phyloP scores from a whole-genome alignment of 2,113 vertebrate species.

The Antigone vipio region DNA sequence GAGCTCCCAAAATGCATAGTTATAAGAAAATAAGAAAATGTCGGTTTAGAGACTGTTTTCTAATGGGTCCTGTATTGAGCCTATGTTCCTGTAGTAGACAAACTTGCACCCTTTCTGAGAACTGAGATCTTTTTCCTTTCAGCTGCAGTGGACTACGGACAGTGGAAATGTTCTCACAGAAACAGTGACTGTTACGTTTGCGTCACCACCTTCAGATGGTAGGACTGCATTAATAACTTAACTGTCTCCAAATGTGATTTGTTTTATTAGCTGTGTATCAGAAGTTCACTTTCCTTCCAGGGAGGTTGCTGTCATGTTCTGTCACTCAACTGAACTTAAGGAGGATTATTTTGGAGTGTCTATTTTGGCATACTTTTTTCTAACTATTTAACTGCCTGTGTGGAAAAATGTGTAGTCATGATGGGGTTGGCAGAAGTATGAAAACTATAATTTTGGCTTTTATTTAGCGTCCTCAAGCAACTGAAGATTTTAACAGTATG shows the following conservation, averaged over 20 bases:
- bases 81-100: not conserved
- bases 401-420: accelerated
- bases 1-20: not conserved
- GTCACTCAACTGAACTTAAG: not conserved
- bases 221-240: slow-evolving; percentile 34
- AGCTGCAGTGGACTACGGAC: slow-evolving; percentile 80
- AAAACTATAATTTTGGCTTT: not conserved
- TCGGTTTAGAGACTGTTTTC: not conserved
- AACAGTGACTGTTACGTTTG: slow-evolving; percentile 82
- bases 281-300: not conserved
- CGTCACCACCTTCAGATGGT: slow-evolving; percentile 75
- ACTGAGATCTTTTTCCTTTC: slow-evolving; percentile 51
- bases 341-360: not conserved
- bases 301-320: not conserved
- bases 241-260: not conserved
- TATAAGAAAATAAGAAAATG: not conserved
- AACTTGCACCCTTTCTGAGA: not conserved
- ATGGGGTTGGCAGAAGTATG: not conserved
- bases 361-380: not conserved
- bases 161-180: slow-evolving; percentile 78
- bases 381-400: not conserved
- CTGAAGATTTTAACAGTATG: not conserved
- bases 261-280: not conserved
- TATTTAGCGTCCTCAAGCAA: not conserved
- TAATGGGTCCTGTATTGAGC: not conserved